Evolutionary conservation across 2,113 vertebrate genomes (phyloP), one percentile per base, ranked within the genome.

Genomic region (Sitta europaea): DNA sequence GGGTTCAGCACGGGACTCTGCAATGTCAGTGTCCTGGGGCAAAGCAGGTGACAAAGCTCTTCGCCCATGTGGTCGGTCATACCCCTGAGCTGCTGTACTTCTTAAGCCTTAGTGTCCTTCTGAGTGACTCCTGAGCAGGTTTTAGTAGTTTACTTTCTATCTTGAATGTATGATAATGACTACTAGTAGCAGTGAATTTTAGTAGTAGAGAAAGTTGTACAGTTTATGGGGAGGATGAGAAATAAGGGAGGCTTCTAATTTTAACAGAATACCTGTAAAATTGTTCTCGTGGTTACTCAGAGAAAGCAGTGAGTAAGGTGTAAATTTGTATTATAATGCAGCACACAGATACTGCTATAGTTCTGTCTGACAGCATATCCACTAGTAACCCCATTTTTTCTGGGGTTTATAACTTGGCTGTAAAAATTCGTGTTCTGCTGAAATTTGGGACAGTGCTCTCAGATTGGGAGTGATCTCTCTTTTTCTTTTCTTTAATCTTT

Each of bases 371-470:
- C 61, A 66, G 78, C 86, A 53, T 87, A 79, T 71, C 76, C n/a
- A 15, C 90, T 86, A 82, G 84, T 36, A 96, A 27, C 94, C 90
- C 73, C 87, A 55, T 94, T 97, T 98, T 98, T 97, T 90, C 93
- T 81, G 96, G 96, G 97, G 94, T 97, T 96, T 91, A 5, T 95
- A 96, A 88, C 92, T 93, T 94, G 94, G 91, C 96, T 96, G 80
- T 95, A 95, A 78, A 96, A 96, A 95, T 92, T 75, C 2, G 12
- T 76, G 55, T 91, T 94, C 45, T 92, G 94, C 93, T 96, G 97
- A 97, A 97, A 97, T 97, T 98, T 97, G 97, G 88, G 96, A 96
- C 58, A 6, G 33, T 61, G 50, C 81, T 78, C 98, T 97, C 96
- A 95, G 97, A 97, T 90, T 97, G 95, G 81, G 76, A 96, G 92